phyloP scores from a whole-genome alignment of 1,140 invertebrate species.

The Chironomus tepperi region DNA sequence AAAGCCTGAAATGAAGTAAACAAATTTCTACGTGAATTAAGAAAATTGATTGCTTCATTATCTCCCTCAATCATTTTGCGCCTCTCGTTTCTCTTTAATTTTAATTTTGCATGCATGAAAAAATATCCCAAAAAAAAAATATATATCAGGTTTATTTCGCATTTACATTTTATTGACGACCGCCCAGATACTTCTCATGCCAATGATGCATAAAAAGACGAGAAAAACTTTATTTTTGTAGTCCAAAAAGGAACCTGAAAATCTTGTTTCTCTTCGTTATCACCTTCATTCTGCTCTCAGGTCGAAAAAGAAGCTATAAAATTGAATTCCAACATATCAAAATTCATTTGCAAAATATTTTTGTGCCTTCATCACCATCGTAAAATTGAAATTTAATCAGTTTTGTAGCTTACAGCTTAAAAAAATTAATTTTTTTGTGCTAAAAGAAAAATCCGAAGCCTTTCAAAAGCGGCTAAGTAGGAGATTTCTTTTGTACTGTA shows the following conservation, averaged over 20 bases:
- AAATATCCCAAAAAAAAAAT: background rate
- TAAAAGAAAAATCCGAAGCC: background rate
- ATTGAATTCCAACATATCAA: background rate
- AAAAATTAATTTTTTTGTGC: background rate
- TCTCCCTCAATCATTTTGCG: background rate
- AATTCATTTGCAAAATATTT: background rate
- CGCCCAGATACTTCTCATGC: background rate
- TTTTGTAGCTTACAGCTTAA: constrained; percentile 8
- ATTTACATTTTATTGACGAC: background rate
- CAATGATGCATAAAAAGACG: background rate
- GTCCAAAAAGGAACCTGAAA: background rate
- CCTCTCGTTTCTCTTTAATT: background rate
- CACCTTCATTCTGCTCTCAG: background rate
- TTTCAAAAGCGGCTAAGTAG: background rate
- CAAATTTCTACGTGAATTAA: background rate
- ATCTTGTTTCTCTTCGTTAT: background rate
- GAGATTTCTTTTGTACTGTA: background rate
- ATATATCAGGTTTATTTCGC: background rate
- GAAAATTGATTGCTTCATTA: constrained; percentile 22
- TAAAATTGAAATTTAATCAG: constrained; percentile 15
- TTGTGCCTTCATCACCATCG: background rate
- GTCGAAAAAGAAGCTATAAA: background rate
- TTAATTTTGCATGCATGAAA: background rate
- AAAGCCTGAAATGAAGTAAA: background rate
- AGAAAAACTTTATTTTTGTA: no score